Percentiles rank a stretch among this genome's conserved stretches.
These are phyloP conservation scores for Rhadinocentrus ornatus DNA, from an alignment of 2,797 vertebrate genomes.

Conservation along the genomic window DNA sequence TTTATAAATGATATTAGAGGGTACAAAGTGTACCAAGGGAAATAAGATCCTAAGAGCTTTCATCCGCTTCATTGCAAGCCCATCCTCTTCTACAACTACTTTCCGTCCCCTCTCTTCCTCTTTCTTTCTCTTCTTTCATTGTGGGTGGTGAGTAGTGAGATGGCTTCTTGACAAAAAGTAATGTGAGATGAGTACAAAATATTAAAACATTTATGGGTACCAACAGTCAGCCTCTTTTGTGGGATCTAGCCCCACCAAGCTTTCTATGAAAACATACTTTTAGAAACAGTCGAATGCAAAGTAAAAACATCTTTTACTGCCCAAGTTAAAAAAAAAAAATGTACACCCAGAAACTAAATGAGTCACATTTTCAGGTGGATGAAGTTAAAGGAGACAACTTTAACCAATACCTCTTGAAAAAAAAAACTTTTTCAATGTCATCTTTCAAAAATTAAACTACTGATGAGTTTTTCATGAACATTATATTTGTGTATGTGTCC, in stretches of 20 bases:
- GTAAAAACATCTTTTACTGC: no score
- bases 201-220: slow-evolving; percentile 82
- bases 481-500: no score
- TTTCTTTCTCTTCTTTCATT: slow-evolving; percentile 25
- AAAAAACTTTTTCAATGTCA: no score
- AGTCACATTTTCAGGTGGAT: not conserved
- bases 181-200: slow-evolving; percentile 78
- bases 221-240: slow-evolving; percentile 53
- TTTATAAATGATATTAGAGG: slow-evolving; percentile 33
- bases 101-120: slow-evolving; percentile 1
- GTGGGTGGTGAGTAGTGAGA: slow-evolving; percentile 56
- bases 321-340: not conserved
- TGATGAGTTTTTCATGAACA: no score
- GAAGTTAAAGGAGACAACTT: no score
- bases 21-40: slow-evolving; percentile 16
- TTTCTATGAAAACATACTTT: not conserved
- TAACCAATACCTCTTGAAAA: no score
- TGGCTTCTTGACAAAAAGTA: slow-evolving; percentile 76
- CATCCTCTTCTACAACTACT: not conserved
- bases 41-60: slow-evolving; percentile 13
- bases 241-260: slow-evolving; percentile 43
- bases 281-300: not conserved
- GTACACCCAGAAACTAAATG: not conserved
- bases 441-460: no score
- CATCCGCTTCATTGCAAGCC: not conserved